Base-by-base conservation (phyloP, 2,113 vertebrate species). In the Tragelaphus buxtoni region DNA sequence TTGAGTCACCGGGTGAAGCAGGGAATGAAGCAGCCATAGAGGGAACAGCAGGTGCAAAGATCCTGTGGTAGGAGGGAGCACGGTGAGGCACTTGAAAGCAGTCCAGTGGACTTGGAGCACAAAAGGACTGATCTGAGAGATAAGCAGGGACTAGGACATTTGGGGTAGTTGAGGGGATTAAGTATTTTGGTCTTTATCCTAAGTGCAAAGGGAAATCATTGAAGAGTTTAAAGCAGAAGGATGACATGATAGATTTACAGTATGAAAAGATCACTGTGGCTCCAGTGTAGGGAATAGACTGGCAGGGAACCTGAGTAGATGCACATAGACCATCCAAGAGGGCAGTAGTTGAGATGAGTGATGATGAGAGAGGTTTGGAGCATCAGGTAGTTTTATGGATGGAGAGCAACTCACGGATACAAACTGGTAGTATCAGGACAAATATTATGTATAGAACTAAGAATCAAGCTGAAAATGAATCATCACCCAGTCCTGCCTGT, bases 121-220 rank as follows among this genome's bases (percentile, higher is more conserved):
- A 51, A 56, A 83, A 49, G 76, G 53, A 88, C 28, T 86, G 42
- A 58, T 81, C 51, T 81, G 63, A 80, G 28, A 56, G 16, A 12
- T n/a, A 49, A 69, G 47, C 74, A 47, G 7, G 9, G 22, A 51
- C 35, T n/a, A 77, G 35, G 22, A 86, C 32, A 85, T 81, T 65
- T 30, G 53, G 28, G 35, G 5, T 51, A 45, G 11, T 79, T 53
- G 56, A 55, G 26, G 60, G 47, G 56, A 28, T 76, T 87, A 95
- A 95, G 51, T 63, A 47, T 56, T 94, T 95, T 58, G 20, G 32
- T 96, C 76, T 94, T 96, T 53, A n/a, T 80, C 47, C 10, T 87
- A 65, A 84, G 55, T 77, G 20, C 61, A 45, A 74, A 93, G 63
- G 61, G 84, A 92, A 35, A 83, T 81, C 42, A 56, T 14, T 53